Evolutionary conservation across 2,113 vertebrate genomes (phyloP).

Genomic region (Dermatemys mawii): DNA sequence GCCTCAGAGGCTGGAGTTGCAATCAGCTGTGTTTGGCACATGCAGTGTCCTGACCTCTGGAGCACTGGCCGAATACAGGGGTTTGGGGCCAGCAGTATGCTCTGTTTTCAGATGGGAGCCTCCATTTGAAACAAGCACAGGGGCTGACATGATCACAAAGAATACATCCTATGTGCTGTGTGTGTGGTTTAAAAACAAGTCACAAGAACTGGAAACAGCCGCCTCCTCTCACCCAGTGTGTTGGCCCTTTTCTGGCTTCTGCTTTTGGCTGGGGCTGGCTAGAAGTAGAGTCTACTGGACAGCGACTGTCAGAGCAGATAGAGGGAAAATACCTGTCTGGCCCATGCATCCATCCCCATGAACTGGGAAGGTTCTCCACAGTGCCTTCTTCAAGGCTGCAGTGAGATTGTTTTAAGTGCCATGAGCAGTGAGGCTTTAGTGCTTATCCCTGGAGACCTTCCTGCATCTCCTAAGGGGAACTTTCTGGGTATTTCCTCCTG

Average conservation of each 20-base stretch:
- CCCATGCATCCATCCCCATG: neutral
- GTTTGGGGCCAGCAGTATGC: too few relatives aligned
- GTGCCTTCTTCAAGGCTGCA: neutral
- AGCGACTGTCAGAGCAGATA: neutral
- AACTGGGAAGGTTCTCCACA: neutral
- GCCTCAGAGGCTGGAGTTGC: neutral
- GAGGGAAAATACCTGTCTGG: neutral
- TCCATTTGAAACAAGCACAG: neutral
- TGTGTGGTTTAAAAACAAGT: too few relatives aligned
- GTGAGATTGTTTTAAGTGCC: neutral
- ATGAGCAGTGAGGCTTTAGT: neutral
- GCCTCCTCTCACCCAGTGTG: fast-evolving
- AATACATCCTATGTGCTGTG: neutral
- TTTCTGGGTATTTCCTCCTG: neutral
- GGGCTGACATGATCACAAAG: too few relatives aligned
- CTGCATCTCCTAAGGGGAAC: neutral
- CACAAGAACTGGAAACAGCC: fast-evolving
- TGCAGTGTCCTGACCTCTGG: neutral
- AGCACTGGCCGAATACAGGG: neutral
- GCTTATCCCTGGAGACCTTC: neutral
- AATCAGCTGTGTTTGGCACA: neutral
- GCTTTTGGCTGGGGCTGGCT: too few relatives aligned
- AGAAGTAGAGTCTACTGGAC: neutral
- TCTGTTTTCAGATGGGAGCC: neutral
- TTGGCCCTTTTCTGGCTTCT: neutral